Conservation (phyloP, 2,888 invertebrate genomes). For the Lycaena phlaeas region DNA sequence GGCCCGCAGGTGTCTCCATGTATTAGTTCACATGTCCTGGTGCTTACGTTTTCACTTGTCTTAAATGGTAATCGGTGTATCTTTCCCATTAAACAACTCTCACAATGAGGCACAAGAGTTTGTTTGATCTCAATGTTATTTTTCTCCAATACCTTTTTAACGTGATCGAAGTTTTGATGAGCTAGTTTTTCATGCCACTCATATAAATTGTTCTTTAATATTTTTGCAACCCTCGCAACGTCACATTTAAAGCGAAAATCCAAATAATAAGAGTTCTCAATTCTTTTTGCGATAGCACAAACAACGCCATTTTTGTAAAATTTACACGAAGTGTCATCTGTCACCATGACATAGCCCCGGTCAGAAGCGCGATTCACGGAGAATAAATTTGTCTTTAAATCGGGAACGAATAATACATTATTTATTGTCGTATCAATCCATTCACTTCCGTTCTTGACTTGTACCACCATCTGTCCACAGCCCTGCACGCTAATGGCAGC, state of each 20-base stretch:
- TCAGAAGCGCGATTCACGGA: slow-evolving; percentile 19
- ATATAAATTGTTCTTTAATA: slow-evolving; percentile 10
- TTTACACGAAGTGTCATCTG: slow-evolving; percentile 16
- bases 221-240: slow-evolving; percentile 6
- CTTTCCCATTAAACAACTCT: neutral
- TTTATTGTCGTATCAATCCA: slow-evolving; percentile 19
- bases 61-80: slow-evolving; percentile 16
- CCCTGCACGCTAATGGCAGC: slow-evolving; percentile 16
- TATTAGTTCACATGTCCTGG: slow-evolving; percentile 20
- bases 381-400: slow-evolving; percentile 19
- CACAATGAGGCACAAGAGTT: neutral
- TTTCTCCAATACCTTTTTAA: slow-evolving; percentile 8
- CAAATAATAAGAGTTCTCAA: slow-evolving; percentile 18
- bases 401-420: slow-evolving; percentile 19
- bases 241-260: slow-evolving; percentile 16
- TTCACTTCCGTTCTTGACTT: slow-evolving; percentile 16
- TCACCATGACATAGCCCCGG: slow-evolving; percentile 22
- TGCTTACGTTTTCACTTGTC: slow-evolving; percentile 15
- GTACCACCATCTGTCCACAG: slow-evolving; percentile 19
- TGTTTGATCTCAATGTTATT: neutral
- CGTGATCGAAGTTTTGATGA: slow-evolving; percentile 18
- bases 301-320: slow-evolving; percentile 13
- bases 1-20: slow-evolving; percentile 23
- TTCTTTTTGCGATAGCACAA: slow-evolving; percentile 19
- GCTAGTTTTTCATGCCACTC: slow-evolving; percentile 20